Conservation (phyloP, 2,113 vertebrate genomes). For the Leptodactylus fuscus region DNA sequence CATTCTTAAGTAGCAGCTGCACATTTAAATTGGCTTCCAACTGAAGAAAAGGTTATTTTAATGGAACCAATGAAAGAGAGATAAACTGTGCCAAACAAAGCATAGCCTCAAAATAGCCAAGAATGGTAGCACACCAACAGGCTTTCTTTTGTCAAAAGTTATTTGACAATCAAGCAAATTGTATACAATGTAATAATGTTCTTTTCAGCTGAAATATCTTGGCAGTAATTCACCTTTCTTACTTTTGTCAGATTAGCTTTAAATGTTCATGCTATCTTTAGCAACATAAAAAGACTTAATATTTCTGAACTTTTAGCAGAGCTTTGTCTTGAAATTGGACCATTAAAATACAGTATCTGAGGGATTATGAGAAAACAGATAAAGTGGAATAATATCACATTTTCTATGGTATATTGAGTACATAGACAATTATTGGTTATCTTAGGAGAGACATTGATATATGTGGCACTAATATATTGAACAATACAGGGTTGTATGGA, state of each 20-base stretch:
- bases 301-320: neutral
- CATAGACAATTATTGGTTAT: too few relatives aligned
- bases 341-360: neutral
- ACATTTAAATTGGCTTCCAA: constrained; percentile 52
- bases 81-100: constrained; percentile 54
- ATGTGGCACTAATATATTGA: too few relatives aligned
- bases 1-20: constrained; percentile 45
- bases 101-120: constrained; percentile 52
- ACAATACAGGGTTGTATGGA: too few relatives aligned
- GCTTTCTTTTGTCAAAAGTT: constrained; percentile 45
- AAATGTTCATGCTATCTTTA: constrained; percentile 22
- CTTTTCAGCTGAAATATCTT: constrained; percentile 39
- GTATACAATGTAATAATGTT: constrained; percentile 51
- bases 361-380: neutral
- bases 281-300: constrained; percentile 11
- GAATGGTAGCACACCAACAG: constrained; percentile 39
- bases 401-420: neutral
- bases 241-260: constrained; percentile 17
- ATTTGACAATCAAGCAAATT: constrained; percentile 58
- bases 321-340: neutral
- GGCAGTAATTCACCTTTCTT: constrained; percentile 35
- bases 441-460: too few relatives aligned
- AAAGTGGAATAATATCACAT: neutral
- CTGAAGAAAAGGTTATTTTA: constrained; percentile 43
- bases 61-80: constrained; percentile 51